These are phyloP conservation scores for Eidolon helvum DNA, from an alignment of 2,113 vertebrate genomes.

Conservation along the genomic window DNA sequence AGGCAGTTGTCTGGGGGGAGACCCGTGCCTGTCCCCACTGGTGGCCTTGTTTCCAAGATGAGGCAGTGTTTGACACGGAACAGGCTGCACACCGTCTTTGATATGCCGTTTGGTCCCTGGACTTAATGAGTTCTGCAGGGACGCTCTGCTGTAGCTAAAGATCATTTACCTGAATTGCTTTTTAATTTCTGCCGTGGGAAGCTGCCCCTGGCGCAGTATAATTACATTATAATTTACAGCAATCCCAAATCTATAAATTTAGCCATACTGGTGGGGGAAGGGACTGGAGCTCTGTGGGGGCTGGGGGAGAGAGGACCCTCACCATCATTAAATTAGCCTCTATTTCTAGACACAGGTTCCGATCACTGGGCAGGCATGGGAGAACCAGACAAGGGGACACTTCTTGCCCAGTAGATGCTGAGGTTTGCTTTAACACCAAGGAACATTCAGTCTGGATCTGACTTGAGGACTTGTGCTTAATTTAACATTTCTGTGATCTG, in stretches of 20 bases:
- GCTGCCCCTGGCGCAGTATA: constrained; percentile 80
- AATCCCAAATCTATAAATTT: constrained; percentile 85
- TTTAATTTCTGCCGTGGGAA: constrained; percentile 86
- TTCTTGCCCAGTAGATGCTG: constrained; percentile 26
- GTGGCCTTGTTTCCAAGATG: constrained; percentile 39
- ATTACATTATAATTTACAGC: constrained; percentile 85
- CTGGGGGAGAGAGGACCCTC: constrained; percentile 50
- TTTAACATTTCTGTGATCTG: not conserved
- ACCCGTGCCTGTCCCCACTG: not conserved
- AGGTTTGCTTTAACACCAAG: not conserved
- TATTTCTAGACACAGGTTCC: constrained; percentile 63
- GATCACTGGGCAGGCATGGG: constrained; percentile 58
- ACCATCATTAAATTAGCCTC: constrained; percentile 75
- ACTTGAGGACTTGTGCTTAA: not conserved
- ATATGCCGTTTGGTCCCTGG: constrained; percentile 76
- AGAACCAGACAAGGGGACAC: constrained; percentile 33
- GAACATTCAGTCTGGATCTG: not conserved
- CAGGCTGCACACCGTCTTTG: constrained; percentile 56
- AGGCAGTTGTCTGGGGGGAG: not conserved
- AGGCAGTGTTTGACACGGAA: constrained; percentile 64
- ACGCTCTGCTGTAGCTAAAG: constrained; percentile 81
- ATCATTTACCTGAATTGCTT: constrained; percentile 88
- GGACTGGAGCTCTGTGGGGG: not conserved
- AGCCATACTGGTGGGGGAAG: constrained; percentile 67
- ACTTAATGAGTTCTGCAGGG: constrained; percentile 85